phyloP scores from a whole-genome alignment of 2,888 invertebrate species.

The Aphrophora alni region DNA sequence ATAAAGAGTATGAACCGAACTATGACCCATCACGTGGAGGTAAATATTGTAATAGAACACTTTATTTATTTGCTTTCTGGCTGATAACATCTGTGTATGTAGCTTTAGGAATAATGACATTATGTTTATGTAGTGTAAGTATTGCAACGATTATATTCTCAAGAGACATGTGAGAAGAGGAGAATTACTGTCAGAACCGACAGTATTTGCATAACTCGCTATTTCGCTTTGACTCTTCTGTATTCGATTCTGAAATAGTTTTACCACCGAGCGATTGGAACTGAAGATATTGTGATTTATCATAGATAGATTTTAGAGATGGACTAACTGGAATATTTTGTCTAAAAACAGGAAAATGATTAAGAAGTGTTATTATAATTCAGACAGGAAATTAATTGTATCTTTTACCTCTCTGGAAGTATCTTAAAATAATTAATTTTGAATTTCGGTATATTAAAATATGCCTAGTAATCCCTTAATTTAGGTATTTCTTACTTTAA shows the following conservation, averaged over 20 bases:
- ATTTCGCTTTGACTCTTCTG: neutral
- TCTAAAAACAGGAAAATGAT: too few relatives aligned
- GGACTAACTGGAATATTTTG: too few relatives aligned
- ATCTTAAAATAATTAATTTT: too few relatives aligned
- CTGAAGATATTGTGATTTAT: neutral
- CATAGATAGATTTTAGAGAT: neutral
- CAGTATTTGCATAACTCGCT: neutral
- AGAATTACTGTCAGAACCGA: neutral
- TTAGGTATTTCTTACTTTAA: too few relatives aligned
- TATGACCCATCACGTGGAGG: slow-evolving; percentile 59
- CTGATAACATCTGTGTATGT: slow-evolving; percentile 70
- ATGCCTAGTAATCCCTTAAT: too few relatives aligned
- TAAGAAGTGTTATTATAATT: too few relatives aligned
- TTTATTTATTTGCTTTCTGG: slow-evolving; percentile 75
- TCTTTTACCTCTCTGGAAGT: too few relatives aligned
- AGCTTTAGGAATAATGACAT: slow-evolving; percentile 26
- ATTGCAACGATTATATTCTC: neutral
- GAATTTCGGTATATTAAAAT: too few relatives aligned
- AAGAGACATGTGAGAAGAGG: neutral
- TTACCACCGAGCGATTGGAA: neutral
- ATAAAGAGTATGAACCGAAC: slow-evolving; percentile 68
- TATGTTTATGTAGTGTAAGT: slow-evolving; percentile 27
- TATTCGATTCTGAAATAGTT: neutral
- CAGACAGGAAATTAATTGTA: too few relatives aligned
- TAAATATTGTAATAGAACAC: slow-evolving; percentile 69